Conservation (phyloP, 2,113 vertebrate species). For the Lates calcarifer region DNA sequence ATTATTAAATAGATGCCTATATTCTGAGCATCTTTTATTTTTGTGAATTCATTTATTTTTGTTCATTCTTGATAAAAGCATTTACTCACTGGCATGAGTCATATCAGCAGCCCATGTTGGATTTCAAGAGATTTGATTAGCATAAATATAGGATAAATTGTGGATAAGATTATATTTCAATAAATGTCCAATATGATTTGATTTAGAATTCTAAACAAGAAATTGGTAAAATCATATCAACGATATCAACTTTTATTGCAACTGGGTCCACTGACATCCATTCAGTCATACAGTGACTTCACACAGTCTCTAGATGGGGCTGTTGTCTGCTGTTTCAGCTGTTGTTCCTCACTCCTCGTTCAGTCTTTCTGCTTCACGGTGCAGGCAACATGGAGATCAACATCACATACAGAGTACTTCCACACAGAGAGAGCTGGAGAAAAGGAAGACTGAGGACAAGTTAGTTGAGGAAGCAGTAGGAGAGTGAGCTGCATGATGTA, state of each 20-base stretch:
- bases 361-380: constrained; percentile 54
- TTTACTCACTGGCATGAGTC: background rate
- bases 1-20: background rate
- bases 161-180: background rate
- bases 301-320: constrained; percentile 79
- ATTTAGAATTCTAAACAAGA: background rate
- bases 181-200: background rate
- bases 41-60: background rate
- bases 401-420: constrained; percentile 64
- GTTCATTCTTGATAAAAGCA: background rate
- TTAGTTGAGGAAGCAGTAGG: constrained; percentile 61
- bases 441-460: constrained; percentile 47
- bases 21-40: background rate
- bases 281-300: constrained; percentile 6
- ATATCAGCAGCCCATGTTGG: background rate
- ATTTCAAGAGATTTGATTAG: constrained; percentile 7
- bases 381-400: constrained; percentile 72
- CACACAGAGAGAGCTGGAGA: constrained; percentile 33
- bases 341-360: constrained; percentile 7
- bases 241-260: background rate
- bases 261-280: background rate
- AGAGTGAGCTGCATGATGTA: constrained; percentile 78
- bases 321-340: constrained; percentile 72
- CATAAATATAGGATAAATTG: background rate
- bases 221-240: background rate